Evolutionary conservation across 2,113 vertebrate genomes (phyloP), one percentile per base, ranked within the genome.

Genomic region (Coptodon rendalli): DNA sequence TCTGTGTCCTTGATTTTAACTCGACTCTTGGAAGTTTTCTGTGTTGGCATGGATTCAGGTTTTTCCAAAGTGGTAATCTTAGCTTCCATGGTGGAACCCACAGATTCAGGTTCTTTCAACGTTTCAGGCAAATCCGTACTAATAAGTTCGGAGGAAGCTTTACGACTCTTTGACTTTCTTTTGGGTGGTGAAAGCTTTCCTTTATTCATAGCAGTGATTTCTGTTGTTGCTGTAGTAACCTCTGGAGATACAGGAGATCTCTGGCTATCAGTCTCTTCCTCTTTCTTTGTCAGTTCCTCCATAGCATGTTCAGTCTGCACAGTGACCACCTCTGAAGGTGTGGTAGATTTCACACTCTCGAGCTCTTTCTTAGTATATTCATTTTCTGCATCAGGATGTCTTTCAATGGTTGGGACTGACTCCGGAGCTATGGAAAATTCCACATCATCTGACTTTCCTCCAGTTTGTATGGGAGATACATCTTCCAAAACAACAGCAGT

Each of bases 31-130:
- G 38, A 40, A 40, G 38, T 1, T 9, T 10, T 40, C 27, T 27
- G 27, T 27, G 3, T 27, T 27, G 27, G 27, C 27, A 27, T 7
- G 3, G 36, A 38, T 16, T 73, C 52, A 5, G 16, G 19, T 38
- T 24, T 19, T 40, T 43, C 50, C 17, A 16, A n/a, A 53, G 6
- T 13, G 43, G 22, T 1, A n/a, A 13, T 27, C 45, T 13, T 13
- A 48, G 27, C 2, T 63, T 50, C 27, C 11, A 16, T 7, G n/a
- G n/a, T 19, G 1, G 6, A 17, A 27, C 9, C 3, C 4, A 0
- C 1, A 1, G 43, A 63, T 43, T 22, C n/a, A 68, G n/a, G 0
- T n/a, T 76, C 45, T 9, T 43, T 11, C 2, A 9, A 8, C 0
- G 6, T 43, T 6, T 36, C 7, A 80, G 5, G 5, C 40, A 80